Evolutionary conservation across 2,888 invertebrate genomes (phyloP).

Genomic region (Notodonta ziczac): DNA sequence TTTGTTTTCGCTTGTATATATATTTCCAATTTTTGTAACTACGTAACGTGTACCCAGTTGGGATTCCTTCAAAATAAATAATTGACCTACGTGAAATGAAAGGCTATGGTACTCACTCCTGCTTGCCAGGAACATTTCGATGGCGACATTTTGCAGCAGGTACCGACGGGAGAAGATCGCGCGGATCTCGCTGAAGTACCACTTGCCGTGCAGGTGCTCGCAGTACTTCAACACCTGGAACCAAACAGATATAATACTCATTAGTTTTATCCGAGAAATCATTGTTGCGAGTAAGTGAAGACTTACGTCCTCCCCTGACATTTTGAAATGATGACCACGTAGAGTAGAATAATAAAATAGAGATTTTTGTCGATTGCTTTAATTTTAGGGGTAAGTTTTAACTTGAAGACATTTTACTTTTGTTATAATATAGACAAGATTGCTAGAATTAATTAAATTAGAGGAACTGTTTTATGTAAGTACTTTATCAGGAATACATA

Average conservation of each 20-base stretch:
- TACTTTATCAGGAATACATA: background rate
- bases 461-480: background rate
- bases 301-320: no score
- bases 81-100: background rate
- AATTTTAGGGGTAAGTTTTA: no score
- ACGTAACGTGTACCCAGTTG: no score
- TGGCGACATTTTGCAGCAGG: constrained; percentile 97
- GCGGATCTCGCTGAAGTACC: constrained; percentile 99
- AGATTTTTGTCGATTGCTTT: no score
- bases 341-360: no score
- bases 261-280: background rate
- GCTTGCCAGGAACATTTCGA: constrained; percentile 99
- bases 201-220: constrained; percentile 99
- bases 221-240: constrained; percentile 97
- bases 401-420: no score
- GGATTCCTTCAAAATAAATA: no score
- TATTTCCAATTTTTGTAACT: no score
- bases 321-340: no score
- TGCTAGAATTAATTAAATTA: no score
- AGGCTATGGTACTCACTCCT: constrained; percentile 90
- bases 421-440: no score
- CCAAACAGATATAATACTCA: constrained; percentile 8
- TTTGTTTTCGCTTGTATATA: no score
- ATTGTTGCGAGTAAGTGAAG: background rate
- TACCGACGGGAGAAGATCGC: constrained; percentile 99